Evolutionary conservation across 2,113 vertebrate species (phyloP).

Genomic region (Ctenodactylus gundi): DNA sequence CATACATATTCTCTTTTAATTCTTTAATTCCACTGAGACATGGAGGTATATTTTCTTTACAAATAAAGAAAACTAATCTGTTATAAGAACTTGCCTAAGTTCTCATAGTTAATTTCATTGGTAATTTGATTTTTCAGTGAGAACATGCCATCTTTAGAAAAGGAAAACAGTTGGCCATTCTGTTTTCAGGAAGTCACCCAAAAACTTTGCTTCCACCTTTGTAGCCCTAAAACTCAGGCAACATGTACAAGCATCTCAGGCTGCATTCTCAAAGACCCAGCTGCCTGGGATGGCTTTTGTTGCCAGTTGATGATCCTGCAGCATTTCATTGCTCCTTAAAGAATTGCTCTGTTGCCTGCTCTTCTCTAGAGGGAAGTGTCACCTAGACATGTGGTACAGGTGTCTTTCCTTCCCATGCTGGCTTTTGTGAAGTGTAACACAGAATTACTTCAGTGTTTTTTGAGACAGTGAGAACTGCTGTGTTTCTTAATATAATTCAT

Average conservation of each 20-base stretch:
- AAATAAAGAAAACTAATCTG: neutral
- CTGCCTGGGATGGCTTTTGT: neutral
- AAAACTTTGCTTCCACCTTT: neutral
- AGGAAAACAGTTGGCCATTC: neutral
- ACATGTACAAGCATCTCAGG: neutral
- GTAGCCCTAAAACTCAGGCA: neutral
- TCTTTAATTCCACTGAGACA: neutral
- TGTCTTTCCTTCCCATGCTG: neutral
- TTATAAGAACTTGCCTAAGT: neutral
- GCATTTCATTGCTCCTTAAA: neutral
- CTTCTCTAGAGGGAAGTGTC: neutral
- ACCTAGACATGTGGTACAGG: too few species aligned
- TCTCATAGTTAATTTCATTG: slow-evolving; percentile 29
- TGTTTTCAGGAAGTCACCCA: neutral
- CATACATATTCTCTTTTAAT: neutral
- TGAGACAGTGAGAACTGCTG: neutral
- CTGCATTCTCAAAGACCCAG: neutral
- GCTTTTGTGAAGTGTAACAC: neutral
- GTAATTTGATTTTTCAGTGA: slow-evolving; percentile 31
- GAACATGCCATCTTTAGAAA: neutral
- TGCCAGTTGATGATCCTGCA: neutral
- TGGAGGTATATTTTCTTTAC: neutral
- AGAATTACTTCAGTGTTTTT: slow-evolving; percentile 11
- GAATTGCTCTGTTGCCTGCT: neutral
- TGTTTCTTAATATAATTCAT: slow-evolving; percentile 64